phyloP scores from a whole-genome alignment of 2,888 invertebrate species.

The Andrena bicolor region DNA sequence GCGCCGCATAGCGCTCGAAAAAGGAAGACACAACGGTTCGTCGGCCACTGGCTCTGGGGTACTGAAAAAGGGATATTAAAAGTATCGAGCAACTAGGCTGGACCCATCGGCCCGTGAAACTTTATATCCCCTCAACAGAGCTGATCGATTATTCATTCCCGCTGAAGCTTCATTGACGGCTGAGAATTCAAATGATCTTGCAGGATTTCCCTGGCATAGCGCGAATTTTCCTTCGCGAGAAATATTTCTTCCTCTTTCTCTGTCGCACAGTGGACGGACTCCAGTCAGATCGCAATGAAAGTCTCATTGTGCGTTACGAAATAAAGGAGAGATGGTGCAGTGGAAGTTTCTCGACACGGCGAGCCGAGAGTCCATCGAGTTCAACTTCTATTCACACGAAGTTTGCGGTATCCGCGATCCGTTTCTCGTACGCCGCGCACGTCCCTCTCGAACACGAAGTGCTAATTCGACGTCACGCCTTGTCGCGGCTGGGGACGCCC shows the following conservation, averaged over 20 bases:
- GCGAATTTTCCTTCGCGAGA: slow-evolving; percentile 6
- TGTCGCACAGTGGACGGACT: too few relatives aligned
- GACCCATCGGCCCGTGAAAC: slow-evolving; percentile 61
- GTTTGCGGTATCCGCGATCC: slow-evolving; percentile 32
- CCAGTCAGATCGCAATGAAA: too few relatives aligned
- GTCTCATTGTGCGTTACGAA: background rate
- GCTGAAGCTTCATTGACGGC: slow-evolving; percentile 19
- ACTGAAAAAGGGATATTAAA: slow-evolving; percentile 64
- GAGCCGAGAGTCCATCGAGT: slow-evolving; percentile 16
- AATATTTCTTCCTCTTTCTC: background rate
- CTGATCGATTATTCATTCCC: slow-evolving; percentile 58
- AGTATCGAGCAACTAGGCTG: slow-evolving; percentile 57
- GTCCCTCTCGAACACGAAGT: slow-evolving; percentile 43
- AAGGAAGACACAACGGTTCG: slow-evolving; percentile 37
- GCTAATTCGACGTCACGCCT: slow-evolving; percentile 58
- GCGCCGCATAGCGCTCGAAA: slow-evolving; percentile 28
- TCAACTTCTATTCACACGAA: slow-evolving; percentile 46
- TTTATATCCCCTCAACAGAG: slow-evolving; percentile 53
- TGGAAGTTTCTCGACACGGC: background rate
- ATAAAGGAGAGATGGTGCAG: background rate
- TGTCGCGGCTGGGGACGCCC: slow-evolving; percentile 14
- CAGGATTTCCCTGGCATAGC: background rate
- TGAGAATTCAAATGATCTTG: slow-evolving; percentile 28
- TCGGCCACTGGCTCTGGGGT: slow-evolving; percentile 37
- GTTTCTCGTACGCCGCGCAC: slow-evolving; percentile 43